A percentile compares a stretch with the other conserved stretches of the same genome.
phyloP scores from a whole-genome alignment of 92 coral and sea anemone species.

The Epizoanthus ramosus region DNA sequence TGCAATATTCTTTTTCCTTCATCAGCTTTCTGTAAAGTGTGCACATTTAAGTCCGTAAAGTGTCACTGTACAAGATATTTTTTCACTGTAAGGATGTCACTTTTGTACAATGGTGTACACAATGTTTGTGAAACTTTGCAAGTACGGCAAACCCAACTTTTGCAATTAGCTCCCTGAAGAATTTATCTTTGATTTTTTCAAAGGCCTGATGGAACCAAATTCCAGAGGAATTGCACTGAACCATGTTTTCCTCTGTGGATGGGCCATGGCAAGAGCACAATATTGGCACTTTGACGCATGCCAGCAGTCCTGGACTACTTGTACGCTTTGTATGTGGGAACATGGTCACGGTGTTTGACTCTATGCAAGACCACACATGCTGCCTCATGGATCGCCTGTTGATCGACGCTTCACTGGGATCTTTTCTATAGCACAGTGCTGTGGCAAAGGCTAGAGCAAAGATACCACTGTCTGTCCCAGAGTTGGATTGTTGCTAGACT shows the following conservation, averaged over 20 bases:
- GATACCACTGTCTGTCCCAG: slow-evolving; percentile 50
- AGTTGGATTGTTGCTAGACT: slow-evolving; percentile 36
- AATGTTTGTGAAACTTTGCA: too few species aligned
- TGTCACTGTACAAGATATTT: too few species aligned
- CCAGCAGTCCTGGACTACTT: slow-evolving; percentile 37
- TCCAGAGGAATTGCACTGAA: slow-evolving; percentile 34
- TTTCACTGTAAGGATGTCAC: too few species aligned
- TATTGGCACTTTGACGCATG: slow-evolving; percentile 23
- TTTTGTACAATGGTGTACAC: too few species aligned
- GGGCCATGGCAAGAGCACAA: slow-evolving; percentile 39
- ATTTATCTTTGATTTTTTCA: slow-evolving; percentile 33
- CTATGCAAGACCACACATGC: slow-evolving; percentile 41
- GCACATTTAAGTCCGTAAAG: too few species aligned
- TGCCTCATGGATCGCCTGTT: slow-evolving; percentile 11
- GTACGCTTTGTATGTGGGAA: slow-evolving; percentile 21
- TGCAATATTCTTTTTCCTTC: too few species aligned
- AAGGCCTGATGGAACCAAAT: slow-evolving; percentile 44
- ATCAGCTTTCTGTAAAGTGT: too few species aligned
- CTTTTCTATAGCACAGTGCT: slow-evolving; percentile 30
- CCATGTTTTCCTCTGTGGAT: slow-evolving; percentile 14
- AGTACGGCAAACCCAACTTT: not conserved
- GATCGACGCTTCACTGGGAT: slow-evolving; percentile 4
- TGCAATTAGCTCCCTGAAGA: not conserved
- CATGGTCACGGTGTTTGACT: not conserved
- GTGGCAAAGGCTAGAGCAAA: slow-evolving; percentile 47